Evolutionary conservation across 2,113 vertebrate species (phyloP), one percentile per base, ranked within the genome.

Genomic region (Bucco capensis): DNA sequence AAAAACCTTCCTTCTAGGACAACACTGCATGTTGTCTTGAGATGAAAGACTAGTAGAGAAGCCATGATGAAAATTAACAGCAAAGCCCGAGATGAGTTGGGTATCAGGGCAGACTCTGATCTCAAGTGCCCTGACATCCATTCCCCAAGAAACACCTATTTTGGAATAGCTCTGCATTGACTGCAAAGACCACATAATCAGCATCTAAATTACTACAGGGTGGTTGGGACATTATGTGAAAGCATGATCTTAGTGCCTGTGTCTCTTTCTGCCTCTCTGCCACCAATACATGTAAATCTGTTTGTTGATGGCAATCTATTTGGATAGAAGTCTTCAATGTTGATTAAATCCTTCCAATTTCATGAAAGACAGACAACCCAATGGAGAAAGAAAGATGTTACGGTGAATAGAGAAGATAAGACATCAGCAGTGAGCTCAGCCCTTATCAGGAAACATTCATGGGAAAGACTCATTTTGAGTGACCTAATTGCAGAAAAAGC

Each of bases 221-320:
- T 56, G 19, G 22, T 42, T 71, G 53, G 31, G 78, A 14, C 27
- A 66, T 72, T 21, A 19, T 8, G 5, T 38, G 23, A 38, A 73
- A 65, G 44, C 23, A 67, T 18, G 28, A 1, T 24, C n/a, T 58
- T 40, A 19, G 4, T 19, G 4, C 13, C 8, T 1, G 0, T 19
- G 14, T 40, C 9, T 57, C 40, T 33, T 6, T 62, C 42, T 78
- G 54, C 33, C 28, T 40, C 37, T 38, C 56, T 40, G 28, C 7
- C 60, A 71, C 3, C 1, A 9, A 21, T 37, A n/a, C 21, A 25
- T 6, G 4, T 19, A 79, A 78, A 50, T 14, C 24, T 58, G 5
- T 42, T 54, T 56, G 35, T 56, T 57, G 14, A 80, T 23, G 4
- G n/a, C 58, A 77, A 56, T 44, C 21, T n/a, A 57, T 19, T 14